Conservation (phyloP, 2,797 vertebrate species). For the Poeciliopsis infans region DNA sequence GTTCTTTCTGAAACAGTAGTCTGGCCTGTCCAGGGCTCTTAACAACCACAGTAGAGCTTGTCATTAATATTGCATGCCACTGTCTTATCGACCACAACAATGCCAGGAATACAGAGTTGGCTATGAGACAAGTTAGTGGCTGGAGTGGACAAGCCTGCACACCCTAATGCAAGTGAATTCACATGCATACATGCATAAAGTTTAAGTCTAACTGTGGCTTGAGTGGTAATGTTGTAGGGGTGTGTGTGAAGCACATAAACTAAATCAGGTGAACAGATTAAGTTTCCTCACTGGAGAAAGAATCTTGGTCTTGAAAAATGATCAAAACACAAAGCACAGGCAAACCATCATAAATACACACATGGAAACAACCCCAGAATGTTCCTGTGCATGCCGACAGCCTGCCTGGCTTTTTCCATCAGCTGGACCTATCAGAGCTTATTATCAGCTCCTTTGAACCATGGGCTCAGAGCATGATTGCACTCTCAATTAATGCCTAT, state of each 20-base stretch:
- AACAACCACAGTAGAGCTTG: constrained; percentile 75
- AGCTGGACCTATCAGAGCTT: constrained; percentile 78
- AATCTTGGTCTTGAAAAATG: constrained; percentile 16
- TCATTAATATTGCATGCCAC: constrained; percentile 82
- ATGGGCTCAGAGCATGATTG: constrained; percentile 76
- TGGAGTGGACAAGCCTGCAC: constrained; percentile 55
- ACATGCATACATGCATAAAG: constrained; percentile 16
- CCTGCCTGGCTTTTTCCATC: constrained; percentile 68
- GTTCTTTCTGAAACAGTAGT: constrained; percentile 71
- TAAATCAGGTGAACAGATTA: constrained; percentile 21
- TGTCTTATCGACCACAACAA: constrained; percentile 77
- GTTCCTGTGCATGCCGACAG: constrained; percentile 41
- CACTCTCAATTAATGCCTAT: constrained; percentile 78
- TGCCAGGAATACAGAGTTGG: constrained; percentile 76
- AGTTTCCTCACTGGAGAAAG: constrained; percentile 30
- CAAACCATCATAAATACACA: constrained; percentile 7
- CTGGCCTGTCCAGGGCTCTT: constrained; percentile 70
- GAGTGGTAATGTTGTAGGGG: constrained; percentile 32
- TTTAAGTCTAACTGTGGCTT: constrained; percentile 43
- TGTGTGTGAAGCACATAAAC: constrained; percentile 32
- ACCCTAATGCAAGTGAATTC: constrained; percentile 37
- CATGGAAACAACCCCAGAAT: constrained; percentile 15
- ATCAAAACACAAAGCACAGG: constrained; percentile 23
- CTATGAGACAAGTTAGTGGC: constrained; percentile 71
- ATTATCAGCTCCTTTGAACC: constrained; percentile 82